Evolutionary conservation across 2,797 vertebrate genomes (phyloP), one percentile per base, ranked within the genome.

Genomic region (Brachyalestes nurse): DNA sequence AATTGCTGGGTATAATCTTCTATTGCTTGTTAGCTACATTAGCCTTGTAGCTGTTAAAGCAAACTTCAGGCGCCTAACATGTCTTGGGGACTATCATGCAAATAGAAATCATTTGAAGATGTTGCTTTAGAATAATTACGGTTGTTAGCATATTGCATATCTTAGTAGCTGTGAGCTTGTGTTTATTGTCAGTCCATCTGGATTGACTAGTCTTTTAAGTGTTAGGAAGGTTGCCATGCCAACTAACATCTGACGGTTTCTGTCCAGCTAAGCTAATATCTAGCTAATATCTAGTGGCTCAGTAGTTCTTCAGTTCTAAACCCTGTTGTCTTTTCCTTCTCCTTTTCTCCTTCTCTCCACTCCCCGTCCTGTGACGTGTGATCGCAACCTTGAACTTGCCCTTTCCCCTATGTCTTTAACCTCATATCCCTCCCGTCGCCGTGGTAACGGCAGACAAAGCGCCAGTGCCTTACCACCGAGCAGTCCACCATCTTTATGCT

Each of bases 401-500:
- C 72, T 73, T 49, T 60, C 55, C 86, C 90, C 71, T 90, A 86
- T 91, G 85, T 88, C 90, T 92, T 73, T 88, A 87, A 84, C 89
- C 86, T 82, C 92, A 82, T 77, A 84, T 28, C 88, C 91, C 60
- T 88, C 57, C 74, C 51, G 61, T 85, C 65, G 88, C 84, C 66
- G 73, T 82, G 86, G 91, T 87, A 90, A 95, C 91, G 92, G 86
- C 92, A 99, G 97, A 95, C 93, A 88, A 96, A 96, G 93, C 96
- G 95, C 87, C 96, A 95, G 91, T 95, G 96, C 95, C 96, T 98
- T 95, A 95, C 96, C 94, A 95, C 96, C 78, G 97, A 98, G 93
- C 98, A 97, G 93, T 97, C 98, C 91, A 97, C 97, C 96, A 96
- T 99, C 95, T 99, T 99, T 95, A 98, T 99, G 97, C 96, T 99